Base-by-base conservation (phyloP, 2,113 vertebrate genomes). In the Carettochelys insculpta region DNA sequence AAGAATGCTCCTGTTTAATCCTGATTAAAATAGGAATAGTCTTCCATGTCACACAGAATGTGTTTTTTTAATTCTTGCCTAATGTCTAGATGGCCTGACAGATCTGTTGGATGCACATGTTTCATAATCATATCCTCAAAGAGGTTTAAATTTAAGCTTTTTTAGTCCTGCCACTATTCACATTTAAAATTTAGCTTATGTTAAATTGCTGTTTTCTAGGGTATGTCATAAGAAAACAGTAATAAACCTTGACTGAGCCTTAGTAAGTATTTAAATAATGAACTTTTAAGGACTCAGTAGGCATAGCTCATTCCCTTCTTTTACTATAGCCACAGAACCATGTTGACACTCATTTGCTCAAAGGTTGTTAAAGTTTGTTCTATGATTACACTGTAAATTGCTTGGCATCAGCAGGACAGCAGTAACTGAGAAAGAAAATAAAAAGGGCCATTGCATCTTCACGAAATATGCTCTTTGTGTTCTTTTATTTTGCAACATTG, bases 171-270 rank as follows among this genome's bases (percentile, higher is more conserved):
- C 53, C 54, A 92, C 80, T 81, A 84, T 85, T 96, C 77, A 95
- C 91, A 94, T 96, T 95, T 95, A 68, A 92, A 81, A 95, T 92
- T 88, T 90, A 89, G 65, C 79, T 85, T 91, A 50, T 73, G 52
- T 92, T 90, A 96, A 95, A 94, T 79, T 94, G 82, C 68, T 89
- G 90, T 96, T 97, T 96, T 76, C 85, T 92, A 92, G 90, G 8
- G 34, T 77, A 6, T 82, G 68, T 78, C 56, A n/a, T 80, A 86
- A 19, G 51, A 93, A 92, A 88, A 80, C 91, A 90, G 92, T 92
- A 95, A 95, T 95, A 94, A 96, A 93, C 75, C 81, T 45, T 34
- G 29, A 45, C 27, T 53, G 83, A 94, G 82, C 41, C 84, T 56
- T 75, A 85, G 34, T 61, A 4, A 41, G 82, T 78, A 83, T 92